These are phyloP conservation scores for Eospalax fontanierii DNA, from an alignment of 2,797 vertebrate species.

Conservation along the genomic window DNA sequence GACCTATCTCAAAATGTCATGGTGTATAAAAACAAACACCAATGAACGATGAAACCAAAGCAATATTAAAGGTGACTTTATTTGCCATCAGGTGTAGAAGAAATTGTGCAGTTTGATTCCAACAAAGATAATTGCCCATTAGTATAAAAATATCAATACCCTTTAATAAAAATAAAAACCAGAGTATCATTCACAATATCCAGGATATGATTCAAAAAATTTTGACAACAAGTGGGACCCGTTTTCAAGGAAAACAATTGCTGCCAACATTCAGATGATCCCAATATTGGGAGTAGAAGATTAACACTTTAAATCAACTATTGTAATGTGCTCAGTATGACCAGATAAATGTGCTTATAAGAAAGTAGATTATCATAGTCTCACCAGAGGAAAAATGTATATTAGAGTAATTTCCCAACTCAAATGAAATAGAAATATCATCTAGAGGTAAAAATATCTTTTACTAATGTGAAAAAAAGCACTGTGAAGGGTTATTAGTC, in stretches of 20 bases:
- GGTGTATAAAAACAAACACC: too few relatives aligned
- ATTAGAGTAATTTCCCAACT: neutral
- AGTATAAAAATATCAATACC: neutral
- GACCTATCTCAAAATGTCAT: neutral
- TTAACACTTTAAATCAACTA: slow-evolving; percentile 44
- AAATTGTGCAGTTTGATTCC: neutral
- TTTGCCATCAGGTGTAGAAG: neutral
- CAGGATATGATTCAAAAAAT: neutral
- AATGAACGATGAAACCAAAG: neutral
- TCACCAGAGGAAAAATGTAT: neutral
- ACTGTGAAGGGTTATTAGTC: neutral
- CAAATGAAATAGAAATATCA: neutral
- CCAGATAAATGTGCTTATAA: neutral
- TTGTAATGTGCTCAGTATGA: neutral
- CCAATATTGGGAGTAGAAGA: slow-evolving; percentile 15
- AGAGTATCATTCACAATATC: neutral
- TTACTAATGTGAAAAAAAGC: slow-evolving; percentile 18
- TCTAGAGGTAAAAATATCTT: neutral
- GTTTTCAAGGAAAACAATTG: slow-evolving; percentile 50
- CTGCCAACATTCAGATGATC: neutral
- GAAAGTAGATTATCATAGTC: neutral
- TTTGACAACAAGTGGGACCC: slow-evolving; percentile 40
- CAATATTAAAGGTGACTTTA: neutral
- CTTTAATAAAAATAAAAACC: neutral
- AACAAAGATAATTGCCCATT: neutral